Evolutionary conservation across 2,888 invertebrate species (phyloP).

Genomic region (Zygogramma bicolorata): DNA sequence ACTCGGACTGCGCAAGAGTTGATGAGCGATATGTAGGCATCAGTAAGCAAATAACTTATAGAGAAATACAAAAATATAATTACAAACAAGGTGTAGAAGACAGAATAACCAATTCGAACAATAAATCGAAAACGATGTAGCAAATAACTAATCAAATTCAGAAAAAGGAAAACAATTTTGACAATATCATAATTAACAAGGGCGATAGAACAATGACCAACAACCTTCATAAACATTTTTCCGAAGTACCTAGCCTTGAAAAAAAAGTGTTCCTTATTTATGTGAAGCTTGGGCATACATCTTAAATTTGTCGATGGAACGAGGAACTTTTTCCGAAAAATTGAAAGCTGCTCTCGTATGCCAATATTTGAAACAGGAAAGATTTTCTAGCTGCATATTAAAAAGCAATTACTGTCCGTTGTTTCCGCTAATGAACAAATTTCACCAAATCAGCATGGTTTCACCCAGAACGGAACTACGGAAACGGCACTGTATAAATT

Average conservation of each 20-base stretch:
- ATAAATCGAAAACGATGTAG: too few species aligned
- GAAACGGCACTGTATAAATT: background rate
- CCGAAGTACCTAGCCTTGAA: background rate
- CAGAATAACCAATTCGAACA: too few species aligned
- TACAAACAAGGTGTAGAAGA: background rate
- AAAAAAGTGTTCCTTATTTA: background rate
- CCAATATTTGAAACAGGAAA: background rate
- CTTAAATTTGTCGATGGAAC: background rate
- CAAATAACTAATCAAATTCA: background rate
- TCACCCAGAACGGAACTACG: constrained; percentile 4
- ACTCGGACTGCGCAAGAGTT: background rate
- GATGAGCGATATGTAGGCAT: constrained; percentile 1
- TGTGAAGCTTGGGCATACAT: background rate
- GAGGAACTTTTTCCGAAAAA: background rate
- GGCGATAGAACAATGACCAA: too few species aligned
- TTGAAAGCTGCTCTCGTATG: background rate
- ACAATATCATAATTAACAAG: background rate
- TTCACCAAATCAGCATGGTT: background rate
- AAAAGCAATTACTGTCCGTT: background rate
- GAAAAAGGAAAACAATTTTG: background rate
- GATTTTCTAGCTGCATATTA: background rate
- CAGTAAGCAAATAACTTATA: background rate
- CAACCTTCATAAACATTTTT: background rate
- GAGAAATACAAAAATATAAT: background rate
- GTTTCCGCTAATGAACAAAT: too few species aligned